phyloP scores from a whole-genome alignment of 2,888 invertebrate species.

The Drosophila nigricruria region DNA sequence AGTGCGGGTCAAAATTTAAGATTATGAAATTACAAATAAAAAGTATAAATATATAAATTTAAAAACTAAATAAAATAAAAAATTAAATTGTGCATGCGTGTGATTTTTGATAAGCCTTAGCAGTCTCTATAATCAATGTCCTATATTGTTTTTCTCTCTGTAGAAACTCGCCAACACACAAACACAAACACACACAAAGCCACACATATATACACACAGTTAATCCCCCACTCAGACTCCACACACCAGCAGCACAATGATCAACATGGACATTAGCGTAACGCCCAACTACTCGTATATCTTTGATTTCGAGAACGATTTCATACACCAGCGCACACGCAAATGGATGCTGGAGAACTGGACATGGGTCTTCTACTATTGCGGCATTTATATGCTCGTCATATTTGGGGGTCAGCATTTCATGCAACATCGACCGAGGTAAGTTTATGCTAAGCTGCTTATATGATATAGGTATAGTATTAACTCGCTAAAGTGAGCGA shows the following conservation, averaged over 20 bases:
- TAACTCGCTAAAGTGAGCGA: not conserved
- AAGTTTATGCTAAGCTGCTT: constrained; percentile 72
- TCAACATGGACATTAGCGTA: constrained; percentile 87
- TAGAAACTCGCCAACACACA: constrained; percentile 17
- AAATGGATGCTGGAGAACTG: constrained; percentile 99
- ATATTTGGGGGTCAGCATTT: constrained; percentile 97
- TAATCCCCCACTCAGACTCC: not conserved
- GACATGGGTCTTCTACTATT: constrained; percentile 95
- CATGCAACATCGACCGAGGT: constrained; percentile 96
- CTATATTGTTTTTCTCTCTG: constrained; percentile 17
- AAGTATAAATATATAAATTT: not conserved
- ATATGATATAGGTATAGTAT: not conserved
- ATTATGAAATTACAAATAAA: not conserved
- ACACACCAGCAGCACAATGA: constrained; percentile 63
- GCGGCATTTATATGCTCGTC: constrained; percentile 95
- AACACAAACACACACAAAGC: constrained; percentile 2
- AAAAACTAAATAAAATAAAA: not conserved
- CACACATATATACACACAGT: constrained; percentile 1
- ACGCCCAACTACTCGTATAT: constrained; percentile 96
- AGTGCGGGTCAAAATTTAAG: constrained; percentile 18
- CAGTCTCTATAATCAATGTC: constrained; percentile 7
- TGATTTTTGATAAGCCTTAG: constrained; percentile 13
- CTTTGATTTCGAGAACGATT: constrained; percentile 97
- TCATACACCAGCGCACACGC: constrained; percentile 94
- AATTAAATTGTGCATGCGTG: not conserved